These are phyloP conservation scores for Enteromius trimaculatus DNA, from an alignment of 2,797 vertebrate species.

Conservation along the genomic window DNA sequence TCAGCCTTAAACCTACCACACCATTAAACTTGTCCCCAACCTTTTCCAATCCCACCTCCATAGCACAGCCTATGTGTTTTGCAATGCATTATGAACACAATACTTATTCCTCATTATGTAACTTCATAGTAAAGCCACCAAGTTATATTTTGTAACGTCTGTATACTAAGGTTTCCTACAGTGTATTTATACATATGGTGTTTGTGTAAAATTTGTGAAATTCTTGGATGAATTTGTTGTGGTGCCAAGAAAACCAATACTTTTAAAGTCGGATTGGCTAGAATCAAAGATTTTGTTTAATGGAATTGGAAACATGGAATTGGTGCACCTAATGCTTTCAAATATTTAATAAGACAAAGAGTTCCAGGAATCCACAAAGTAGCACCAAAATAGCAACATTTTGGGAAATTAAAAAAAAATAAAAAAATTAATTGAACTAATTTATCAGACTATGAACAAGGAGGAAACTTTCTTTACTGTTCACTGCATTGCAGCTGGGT, in stretches of 20 bases:
- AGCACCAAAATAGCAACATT: not conserved
- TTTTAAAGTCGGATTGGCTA: not conserved
- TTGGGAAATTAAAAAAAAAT: not conserved
- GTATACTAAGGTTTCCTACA: not conserved
- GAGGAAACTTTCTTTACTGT: not conserved
- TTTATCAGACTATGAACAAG: not conserved
- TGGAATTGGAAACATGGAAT: not conserved
- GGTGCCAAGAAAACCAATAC: not conserved
- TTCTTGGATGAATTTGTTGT: not conserved
- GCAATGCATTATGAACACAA: too few species aligned
- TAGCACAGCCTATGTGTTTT: too few species aligned
- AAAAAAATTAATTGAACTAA: not conserved
- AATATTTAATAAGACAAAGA: not conserved
- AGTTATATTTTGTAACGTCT: not conserved
- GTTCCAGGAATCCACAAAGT: not conserved
- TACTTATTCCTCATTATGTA: too few species aligned
- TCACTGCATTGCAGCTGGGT: slow-evolving; percentile 1
- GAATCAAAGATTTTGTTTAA: not conserved
- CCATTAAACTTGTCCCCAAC: too few species aligned
- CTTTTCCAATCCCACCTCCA: too few species aligned
- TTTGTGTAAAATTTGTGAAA: not conserved
- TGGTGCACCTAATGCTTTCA: not conserved
- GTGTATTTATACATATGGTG: not conserved
- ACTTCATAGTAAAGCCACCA: too few species aligned
- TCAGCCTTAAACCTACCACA: too few species aligned